Evolutionary conservation across 2,888 invertebrate genomes (phyloP), one percentile per base, ranked within the genome.

Genomic region (Ellobium chinense): DNA sequence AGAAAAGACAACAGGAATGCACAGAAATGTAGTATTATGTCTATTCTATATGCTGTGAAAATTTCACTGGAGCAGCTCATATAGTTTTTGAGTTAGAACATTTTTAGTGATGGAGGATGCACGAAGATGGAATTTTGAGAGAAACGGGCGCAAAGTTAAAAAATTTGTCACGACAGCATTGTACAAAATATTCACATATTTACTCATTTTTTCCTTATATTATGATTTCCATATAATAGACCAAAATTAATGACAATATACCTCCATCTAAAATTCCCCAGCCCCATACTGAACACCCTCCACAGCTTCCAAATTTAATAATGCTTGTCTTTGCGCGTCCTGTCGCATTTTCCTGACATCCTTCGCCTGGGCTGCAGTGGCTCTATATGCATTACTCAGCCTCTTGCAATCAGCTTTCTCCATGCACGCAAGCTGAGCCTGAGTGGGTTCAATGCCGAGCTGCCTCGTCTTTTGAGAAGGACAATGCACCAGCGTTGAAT

Each of bases 371-470:
- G 27, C 31, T 31, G 14, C 34, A 27, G 65, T 31, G 14, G 27
- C 31, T 31, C 9, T 65, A 4, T 7, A 5, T 24, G 65, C 65
- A 5, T 65, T 5, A 12, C 7, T 9, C 9, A 65, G 9, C 34
- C 65, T 18, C 9, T 5, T 7, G 12, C 3, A 14, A 31, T 65
- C 65, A 9, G 14, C 29, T 31, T 12, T 65, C 9, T 27, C 65
- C 65, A 65, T 65, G 65, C 65, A 65, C 29, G 65, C 65, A 5
- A 65, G 9, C n/a, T 65, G 65, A 12, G 29, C 27, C 34, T 65
- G 9, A 29, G 18, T 31, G 18, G 65, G 31, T n/a, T 5, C 65
- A 27, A 65, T 31, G 34, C 31, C 9, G 9, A 65, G 65, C 5
- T 9, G 9, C n/a, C 7, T 31, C 65, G 29, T 18, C n/a, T n/a